A percentile compares a stretch with the other conserved stretches of the same genome.
phyloP scores from a whole-genome alignment of 2,888 invertebrate species.

The Campopleginae sp. region DNA sequence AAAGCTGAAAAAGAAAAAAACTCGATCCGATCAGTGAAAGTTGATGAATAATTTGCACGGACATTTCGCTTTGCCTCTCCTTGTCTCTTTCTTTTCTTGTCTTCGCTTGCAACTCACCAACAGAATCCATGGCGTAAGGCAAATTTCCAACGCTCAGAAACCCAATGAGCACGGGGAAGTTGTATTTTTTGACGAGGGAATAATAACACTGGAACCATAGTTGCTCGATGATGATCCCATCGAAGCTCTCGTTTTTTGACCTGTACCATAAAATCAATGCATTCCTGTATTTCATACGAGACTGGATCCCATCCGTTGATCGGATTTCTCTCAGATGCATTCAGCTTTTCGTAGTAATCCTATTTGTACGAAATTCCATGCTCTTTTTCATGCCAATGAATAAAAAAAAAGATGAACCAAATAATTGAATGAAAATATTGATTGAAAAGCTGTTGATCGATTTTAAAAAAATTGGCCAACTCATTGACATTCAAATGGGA shows the following conservation, averaged over 20 bases:
- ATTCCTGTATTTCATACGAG: constrained; percentile 31
- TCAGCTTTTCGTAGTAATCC: background rate
- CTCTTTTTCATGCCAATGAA: background rate
- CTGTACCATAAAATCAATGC: constrained; percentile 66
- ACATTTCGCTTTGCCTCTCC: background rate
- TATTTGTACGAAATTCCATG: background rate
- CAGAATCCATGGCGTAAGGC: constrained; percentile 81
- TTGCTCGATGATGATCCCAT: constrained; percentile 80
- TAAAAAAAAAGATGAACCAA: background rate
- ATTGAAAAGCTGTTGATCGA: background rate
- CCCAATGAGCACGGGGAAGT: constrained; percentile 79
- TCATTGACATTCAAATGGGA: background rate
- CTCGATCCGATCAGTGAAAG: background rate
- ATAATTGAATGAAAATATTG: background rate
- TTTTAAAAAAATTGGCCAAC: background rate
- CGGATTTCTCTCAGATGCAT: constrained; percentile 51
- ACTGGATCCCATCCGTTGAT: constrained; percentile 16
- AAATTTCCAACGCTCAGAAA: constrained; percentile 81
- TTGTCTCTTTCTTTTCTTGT: background rate
- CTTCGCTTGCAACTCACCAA: constrained; percentile 73
- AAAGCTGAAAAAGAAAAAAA: background rate
- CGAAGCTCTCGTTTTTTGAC: constrained; percentile 75
- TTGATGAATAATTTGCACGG: background rate
- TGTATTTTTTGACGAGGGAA: constrained; percentile 77
- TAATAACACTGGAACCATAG: constrained; percentile 82